Conservation (phyloP, 2,888 invertebrate genomes). For the Xanthia togata region DNA sequence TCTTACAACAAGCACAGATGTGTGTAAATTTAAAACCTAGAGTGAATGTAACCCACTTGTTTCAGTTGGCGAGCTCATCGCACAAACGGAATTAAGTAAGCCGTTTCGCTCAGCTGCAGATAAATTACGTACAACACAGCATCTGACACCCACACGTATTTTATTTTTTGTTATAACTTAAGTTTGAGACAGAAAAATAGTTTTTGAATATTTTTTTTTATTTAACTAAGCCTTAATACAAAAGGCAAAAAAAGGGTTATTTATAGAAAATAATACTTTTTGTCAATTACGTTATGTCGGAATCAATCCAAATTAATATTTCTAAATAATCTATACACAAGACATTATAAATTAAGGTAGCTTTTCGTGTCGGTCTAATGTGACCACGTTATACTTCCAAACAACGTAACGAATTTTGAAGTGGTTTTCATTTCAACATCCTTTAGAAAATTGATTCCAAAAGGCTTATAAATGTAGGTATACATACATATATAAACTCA, state of each 20-base stretch:
- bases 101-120: slow-evolving; percentile 55
- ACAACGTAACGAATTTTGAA: not conserved
- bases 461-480: no score
- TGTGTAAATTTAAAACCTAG: slow-evolving; percentile 48
- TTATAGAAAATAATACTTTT: not conserved
- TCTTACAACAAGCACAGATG: slow-evolving; percentile 16
- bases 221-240: not conserved
- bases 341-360: not conserved
- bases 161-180: slow-evolving; percentile 6
- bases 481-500: no score
- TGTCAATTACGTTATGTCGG: not conserved
- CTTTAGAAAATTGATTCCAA: not conserved
- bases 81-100: slow-evolving; percentile 51
- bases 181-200: not conserved
- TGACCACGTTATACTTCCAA: not conserved
- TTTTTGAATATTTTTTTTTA: not conserved
- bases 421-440: not conserved
- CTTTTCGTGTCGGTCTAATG: not conserved
- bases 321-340: not conserved
- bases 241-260: not conserved
- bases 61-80: slow-evolving; percentile 47
- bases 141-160: slow-evolving; percentile 15
- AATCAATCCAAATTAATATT: not conserved
- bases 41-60: slow-evolving; percentile 13
- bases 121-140: slow-evolving; percentile 39